Evolutionary conservation across 2,888 invertebrate species (phyloP), one percentile per base, ranked within the genome.

Genomic region (Ypsolopha scabrella): DNA sequence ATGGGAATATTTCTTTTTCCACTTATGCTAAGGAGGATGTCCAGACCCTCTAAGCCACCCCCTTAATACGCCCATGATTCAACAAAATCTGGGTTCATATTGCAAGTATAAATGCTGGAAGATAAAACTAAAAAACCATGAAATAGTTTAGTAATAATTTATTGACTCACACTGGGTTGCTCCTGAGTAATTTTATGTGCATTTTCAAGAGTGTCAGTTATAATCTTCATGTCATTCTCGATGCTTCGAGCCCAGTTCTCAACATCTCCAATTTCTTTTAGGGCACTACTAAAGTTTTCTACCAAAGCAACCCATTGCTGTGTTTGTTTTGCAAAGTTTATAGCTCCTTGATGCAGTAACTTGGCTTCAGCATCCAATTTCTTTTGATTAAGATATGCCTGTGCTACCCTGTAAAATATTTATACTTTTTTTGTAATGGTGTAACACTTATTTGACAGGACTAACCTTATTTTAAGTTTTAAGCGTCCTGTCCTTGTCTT

Each of bases 241-340:
- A 99, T 99, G 59, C 95, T 97, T 58, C 94, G 91, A 0, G 99
- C 96, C 99, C 99, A 99, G 74, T 98, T 99, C 73, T 99, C 98
- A 1, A 98, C 98, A 87, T 99, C 99, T 0, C 99, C 99, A 51
- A 99, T 91, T 87, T 99, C 99, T 89, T 98, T 95, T 1, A 96
- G 81, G 0, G 95, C 93, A 67, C 94, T 91, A 63, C 94, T 95
- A 65, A 96, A 95, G 55, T 92, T 92, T 72, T 96, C 95, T 0
- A 96, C 94, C 50, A 99, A 87, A 57, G 92, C 92, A n/a, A 98
- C 82, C 99, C 99, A 99, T 64, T 98, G 97, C 59, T 96, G 94
- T 0, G 98, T 98, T 77, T 99, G 98, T 78, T 97, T 97, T 0
- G 96, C 92, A 86, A 99, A 97, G 70, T 96, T 96, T 6, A 94